Percentiles rank a stretch among this genome's conserved stretches.
These are phyloP conservation scores for Apis cerana DNA, from an alignment of 1,140 invertebrate species.

Conservation along the genomic window DNA sequence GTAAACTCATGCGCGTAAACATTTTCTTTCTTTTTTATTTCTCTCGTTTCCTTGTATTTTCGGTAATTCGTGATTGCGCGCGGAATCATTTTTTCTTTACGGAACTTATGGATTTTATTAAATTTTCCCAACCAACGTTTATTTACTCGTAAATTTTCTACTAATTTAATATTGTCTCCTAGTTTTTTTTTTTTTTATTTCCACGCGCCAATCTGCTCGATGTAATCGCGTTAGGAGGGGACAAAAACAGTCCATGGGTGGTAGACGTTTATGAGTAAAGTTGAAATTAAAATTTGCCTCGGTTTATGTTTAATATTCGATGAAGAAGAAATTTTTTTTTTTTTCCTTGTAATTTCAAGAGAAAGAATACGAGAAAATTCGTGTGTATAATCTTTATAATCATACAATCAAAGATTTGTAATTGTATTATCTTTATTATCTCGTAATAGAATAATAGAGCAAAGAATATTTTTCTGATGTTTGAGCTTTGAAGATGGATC, in stretches of 20 bases:
- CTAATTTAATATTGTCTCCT: constrained; percentile 5
- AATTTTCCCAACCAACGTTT: constrained; percentile 25
- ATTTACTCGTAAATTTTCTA: constrained; percentile 26
- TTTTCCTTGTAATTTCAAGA: not conserved
- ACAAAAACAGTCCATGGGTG: not conserved
- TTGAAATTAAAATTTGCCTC: not conserved
- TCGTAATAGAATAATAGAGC: no score
- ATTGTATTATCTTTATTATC: no score
- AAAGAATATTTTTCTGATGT: not conserved
- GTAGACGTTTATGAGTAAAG: not conserved
- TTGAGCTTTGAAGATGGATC: not conserved
- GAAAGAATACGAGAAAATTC: no score
- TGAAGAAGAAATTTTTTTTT: not conserved
- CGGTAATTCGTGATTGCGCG: no score
- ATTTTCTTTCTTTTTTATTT: not conserved
- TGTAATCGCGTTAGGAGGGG: not conserved
- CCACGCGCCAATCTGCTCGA: not conserved
- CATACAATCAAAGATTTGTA: no score
- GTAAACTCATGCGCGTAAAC: not conserved
- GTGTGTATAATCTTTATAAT: no score
- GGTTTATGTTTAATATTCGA: not conserved
- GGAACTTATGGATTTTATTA: constrained; percentile 13
- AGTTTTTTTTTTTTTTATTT: not conserved
- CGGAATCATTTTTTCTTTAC: no score
- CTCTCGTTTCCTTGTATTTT: not conserved